A percentile compares a stretch with the other conserved stretches of the same genome.
phyloP scores from a whole-genome alignment of 2,888 invertebrate genomes.

The Neelides folsomi region DNA sequence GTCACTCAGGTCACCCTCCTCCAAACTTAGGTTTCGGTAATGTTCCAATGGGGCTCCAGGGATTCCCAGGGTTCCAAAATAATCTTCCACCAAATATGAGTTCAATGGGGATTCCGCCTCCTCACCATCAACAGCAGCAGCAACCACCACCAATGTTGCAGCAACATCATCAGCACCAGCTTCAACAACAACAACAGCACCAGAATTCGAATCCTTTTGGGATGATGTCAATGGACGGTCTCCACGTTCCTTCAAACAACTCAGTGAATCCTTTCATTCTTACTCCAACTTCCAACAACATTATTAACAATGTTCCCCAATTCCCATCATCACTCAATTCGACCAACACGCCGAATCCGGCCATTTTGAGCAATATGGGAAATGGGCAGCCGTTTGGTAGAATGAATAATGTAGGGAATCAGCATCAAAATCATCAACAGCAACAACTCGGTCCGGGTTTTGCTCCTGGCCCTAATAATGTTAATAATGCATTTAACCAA shows the following conservation, averaged over 20 bases:
- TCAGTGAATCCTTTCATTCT: conserved; percentile 8
- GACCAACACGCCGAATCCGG: conserved; percentile 6
- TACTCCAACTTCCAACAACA: background rate
- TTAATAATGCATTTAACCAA: background rate
- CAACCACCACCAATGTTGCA: conserved; percentile 16
- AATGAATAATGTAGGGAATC: conserved; percentile 6
- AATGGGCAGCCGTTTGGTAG: conserved; percentile 1
- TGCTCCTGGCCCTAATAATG: background rate
- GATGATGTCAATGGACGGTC: background rate
- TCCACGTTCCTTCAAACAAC: conserved; percentile 5
- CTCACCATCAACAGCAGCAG: conserved; percentile 32
- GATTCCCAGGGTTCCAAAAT: no score
- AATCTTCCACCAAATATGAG: no score
- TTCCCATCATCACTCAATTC: conserved; percentile 4
- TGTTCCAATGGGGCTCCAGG: no score
- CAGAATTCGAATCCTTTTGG: background rate
- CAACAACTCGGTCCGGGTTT: conserved; percentile 1
- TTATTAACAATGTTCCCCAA: background rate
- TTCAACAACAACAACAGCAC: background rate
- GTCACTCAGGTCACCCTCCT: no score
- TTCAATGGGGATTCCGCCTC: background rate
- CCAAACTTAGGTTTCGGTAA: no score
- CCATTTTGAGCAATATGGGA: conserved; percentile 9
- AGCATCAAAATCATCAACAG: conserved; percentile 4
- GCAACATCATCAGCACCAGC: conserved; percentile 20